These are phyloP conservation scores for Phaethon lepturus DNA, from an alignment of 2,113 vertebrate species.

Conservation along the genomic window DNA sequence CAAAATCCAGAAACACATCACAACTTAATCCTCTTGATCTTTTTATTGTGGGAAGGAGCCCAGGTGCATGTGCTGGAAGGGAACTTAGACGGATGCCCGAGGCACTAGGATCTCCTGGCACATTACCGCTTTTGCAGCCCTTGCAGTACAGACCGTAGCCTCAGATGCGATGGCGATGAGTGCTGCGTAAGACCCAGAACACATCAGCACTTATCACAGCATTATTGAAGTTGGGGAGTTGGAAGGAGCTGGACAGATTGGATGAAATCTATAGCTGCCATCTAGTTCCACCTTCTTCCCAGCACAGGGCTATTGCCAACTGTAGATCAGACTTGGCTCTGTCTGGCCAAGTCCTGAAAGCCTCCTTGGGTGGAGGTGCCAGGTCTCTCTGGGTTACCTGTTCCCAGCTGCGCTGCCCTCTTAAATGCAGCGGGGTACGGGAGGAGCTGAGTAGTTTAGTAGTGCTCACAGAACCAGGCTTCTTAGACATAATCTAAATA, in stretches of 20 bases:
- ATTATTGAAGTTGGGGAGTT: not conserved
- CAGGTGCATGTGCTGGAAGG: not conserved
- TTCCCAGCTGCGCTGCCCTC: not conserved
- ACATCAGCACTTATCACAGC: not conserved
- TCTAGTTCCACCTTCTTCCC: not conserved
- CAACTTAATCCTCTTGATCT: not conserved
- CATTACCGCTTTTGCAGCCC: not conserved
- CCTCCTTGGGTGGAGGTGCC: not conserved
- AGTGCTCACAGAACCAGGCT: not conserved
- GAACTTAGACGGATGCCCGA: not conserved
- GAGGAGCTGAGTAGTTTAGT: not conserved
- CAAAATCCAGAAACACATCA: conserved; percentile 14
- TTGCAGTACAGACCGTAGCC: not conserved
- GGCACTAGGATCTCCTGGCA: not conserved
- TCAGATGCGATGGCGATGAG: rapidly evolving
- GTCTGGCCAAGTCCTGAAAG: not conserved
- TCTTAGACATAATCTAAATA: not conserved
- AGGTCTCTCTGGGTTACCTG: not conserved
- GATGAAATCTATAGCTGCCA: not conserved
- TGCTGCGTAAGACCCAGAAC: not conserved
- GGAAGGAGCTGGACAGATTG: not conserved
- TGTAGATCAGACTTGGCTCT: not conserved
- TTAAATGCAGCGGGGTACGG: rapidly evolving
- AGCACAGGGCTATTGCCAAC: not conserved
- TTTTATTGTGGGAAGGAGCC: not conserved